Evolutionary conservation across 2,888 invertebrate genomes (phyloP).

Genomic region (Prosapia bicincta): DNA sequence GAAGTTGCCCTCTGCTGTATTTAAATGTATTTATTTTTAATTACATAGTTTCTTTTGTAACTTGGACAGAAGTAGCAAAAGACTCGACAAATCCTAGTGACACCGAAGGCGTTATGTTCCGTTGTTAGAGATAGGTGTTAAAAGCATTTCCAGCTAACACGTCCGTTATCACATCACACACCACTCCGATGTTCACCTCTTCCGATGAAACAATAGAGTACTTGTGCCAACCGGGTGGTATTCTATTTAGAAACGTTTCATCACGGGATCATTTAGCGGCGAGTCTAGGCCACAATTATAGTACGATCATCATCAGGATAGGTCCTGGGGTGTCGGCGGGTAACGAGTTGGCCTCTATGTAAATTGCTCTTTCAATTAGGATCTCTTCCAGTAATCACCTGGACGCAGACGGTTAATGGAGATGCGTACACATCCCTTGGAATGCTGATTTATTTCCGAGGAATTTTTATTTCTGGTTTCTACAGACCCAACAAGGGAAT

Average conservation of each 20-base stretch:
- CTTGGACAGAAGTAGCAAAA: too few species aligned
- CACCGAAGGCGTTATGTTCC: background rate
- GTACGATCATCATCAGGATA: slow-evolving; percentile 24
- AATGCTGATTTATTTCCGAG: background rate
- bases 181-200: background rate
- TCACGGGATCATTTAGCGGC: slow-evolving; percentile 16
- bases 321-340: slow-evolving; percentile 17
- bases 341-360: slow-evolving; percentile 24
- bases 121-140: background rate
- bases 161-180: background rate
- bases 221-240: background rate
- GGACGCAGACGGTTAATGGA: background rate
- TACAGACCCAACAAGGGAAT: background rate
- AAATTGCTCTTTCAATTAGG: slow-evolving; percentile 26
- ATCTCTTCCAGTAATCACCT: slow-evolving; percentile 15
- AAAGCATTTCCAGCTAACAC: background rate
- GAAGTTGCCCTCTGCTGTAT: too few species aligned
- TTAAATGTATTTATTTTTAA: too few species aligned
- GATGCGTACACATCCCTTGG: background rate
- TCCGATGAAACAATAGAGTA: background rate
- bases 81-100: background rate
- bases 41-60: too few species aligned
- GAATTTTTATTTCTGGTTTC: background rate
- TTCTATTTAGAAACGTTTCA: slow-evolving; percentile 2
- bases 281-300: slow-evolving; percentile 20